These are phyloP conservation scores for Picus viridis DNA, from an alignment of 2,797 vertebrate genomes.

Conservation along the genomic window DNA sequence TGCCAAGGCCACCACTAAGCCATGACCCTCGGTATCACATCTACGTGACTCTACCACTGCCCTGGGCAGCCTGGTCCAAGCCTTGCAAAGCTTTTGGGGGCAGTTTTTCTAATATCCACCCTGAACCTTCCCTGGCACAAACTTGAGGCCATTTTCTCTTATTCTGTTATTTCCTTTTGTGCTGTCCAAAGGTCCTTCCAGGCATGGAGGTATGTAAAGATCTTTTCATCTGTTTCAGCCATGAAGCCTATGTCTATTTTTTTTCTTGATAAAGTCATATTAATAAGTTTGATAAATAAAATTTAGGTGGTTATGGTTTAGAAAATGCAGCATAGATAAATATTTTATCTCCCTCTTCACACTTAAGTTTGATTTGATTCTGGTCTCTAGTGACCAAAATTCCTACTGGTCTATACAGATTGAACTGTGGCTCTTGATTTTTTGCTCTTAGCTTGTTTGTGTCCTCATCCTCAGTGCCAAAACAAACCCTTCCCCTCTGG, in stretches of 20 bases:
- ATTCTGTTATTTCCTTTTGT: no score
- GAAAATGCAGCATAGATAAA: neutral
- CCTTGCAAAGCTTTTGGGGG: no score
- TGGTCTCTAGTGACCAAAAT: neutral
- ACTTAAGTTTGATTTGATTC: neutral
- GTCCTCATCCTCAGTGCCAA: neutral
- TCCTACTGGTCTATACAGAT: neutral
- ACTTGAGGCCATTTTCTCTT: no score
- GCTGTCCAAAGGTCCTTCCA: neutral
- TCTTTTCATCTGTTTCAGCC: neutral
- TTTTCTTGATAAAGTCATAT: neutral
- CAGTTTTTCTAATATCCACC: no score
- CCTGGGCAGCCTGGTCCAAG: no score
- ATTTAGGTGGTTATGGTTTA: neutral
- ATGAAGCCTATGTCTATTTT: neutral
- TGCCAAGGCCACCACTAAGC: no score
- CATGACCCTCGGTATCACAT: neutral
- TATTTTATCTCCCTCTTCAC: neutral
- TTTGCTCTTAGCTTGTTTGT: accelerated
- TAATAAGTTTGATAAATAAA: neutral
- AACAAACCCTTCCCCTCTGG: neutral
- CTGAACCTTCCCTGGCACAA: no score
- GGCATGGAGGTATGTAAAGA: neutral
- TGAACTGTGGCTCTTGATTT: neutral
- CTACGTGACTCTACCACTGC: neutral